A percentile compares a stretch with the other conserved stretches of the same genome.
Conservation (phyloP, 1,140 invertebrate species). For the Drosophila nebulosa region DNA sequence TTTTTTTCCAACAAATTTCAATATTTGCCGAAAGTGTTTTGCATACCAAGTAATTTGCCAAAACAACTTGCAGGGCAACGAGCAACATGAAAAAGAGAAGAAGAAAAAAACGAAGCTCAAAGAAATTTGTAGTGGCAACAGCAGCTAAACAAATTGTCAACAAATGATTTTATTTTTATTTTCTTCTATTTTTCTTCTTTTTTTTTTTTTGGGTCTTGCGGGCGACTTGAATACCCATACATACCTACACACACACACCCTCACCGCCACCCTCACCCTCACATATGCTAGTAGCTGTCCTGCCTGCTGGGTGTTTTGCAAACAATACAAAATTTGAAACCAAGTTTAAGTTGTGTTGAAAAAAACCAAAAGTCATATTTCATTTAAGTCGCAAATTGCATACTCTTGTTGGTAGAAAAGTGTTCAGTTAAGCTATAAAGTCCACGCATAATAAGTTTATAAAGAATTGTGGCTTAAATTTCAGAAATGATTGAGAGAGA, state of each 20-base stretch:
- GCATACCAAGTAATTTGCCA: conserved; percentile 77
- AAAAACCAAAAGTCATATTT: conserved; percentile 15
- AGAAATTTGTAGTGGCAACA: conserved; percentile 72
- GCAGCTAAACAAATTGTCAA: conserved; percentile 78
- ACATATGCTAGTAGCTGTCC: conserved; percentile 40
- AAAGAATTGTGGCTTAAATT: too few species aligned
- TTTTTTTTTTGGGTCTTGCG: conserved; percentile 41
- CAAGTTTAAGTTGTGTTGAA: conserved; percentile 49
- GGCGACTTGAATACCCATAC: conserved; percentile 8
- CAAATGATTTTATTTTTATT: conserved; percentile 73
- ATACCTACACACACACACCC: conserved; percentile 3
- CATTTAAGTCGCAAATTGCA: conserved; percentile 8
- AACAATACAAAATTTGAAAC: conserved; percentile 62
- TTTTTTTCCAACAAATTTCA: conserved; percentile 74
- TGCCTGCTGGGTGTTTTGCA: conserved; percentile 47
- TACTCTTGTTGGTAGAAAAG: not conserved
- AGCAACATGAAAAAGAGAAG: conserved; percentile 8
- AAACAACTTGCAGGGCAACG: conserved; percentile 66
- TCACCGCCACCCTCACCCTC: conserved; percentile 18
- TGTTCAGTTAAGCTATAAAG: too few species aligned
- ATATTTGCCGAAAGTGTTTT: conserved; percentile 79
- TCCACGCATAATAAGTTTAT: too few species aligned
- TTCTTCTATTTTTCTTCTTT: conserved; percentile 56
- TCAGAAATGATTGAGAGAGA: too few species aligned
- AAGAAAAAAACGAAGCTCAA: conserved; percentile 28